A percentile compares a stretch with the other conserved stretches of the same genome.
Conservation (phyloP, 2,888 invertebrate genomes). For the Lycia hirtaria region DNA sequence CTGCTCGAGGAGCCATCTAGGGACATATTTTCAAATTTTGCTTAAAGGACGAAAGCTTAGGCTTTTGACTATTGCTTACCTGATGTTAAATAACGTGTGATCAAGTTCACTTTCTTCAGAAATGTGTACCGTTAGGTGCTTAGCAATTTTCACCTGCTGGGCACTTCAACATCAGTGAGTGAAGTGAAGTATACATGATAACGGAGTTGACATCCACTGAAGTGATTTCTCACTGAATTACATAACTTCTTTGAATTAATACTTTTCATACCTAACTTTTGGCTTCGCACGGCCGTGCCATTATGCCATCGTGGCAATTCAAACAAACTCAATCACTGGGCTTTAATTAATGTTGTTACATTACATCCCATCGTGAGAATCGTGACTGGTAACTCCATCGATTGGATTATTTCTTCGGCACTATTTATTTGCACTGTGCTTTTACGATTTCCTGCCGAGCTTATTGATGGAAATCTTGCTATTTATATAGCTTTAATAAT, state of each 20-base stretch:
- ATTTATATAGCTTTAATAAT: not conserved
- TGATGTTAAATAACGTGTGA: no score
- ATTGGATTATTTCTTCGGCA: conserved; percentile 11
- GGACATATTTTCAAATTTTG: no score
- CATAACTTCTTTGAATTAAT: not conserved
- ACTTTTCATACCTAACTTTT: not conserved
- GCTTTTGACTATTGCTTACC: no score
- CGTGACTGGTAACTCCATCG: conserved; percentile 6
- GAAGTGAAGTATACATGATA: no score
- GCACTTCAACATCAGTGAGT: no score
- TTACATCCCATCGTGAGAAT: conserved; percentile 15
- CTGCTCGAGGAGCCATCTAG: no score
- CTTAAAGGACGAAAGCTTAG: no score
- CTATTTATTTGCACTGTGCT: conserved; percentile 16
- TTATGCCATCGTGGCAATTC: conserved; percentile 7
- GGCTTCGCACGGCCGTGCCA: conserved; percentile 1
- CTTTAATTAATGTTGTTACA: conserved; percentile 21
- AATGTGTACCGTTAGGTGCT: no score
- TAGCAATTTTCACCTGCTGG: no score
- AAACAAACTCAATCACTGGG: conserved; percentile 3
- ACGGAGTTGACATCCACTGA: no score
- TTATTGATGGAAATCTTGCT: not conserved
- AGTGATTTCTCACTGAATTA: no score
- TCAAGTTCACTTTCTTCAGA: no score
- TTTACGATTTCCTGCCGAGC: conserved; percentile 7